These are phyloP conservation scores for Diarsia dahlii DNA, from an alignment of 2,888 invertebrate genomes.

Conservation along the genomic window DNA sequence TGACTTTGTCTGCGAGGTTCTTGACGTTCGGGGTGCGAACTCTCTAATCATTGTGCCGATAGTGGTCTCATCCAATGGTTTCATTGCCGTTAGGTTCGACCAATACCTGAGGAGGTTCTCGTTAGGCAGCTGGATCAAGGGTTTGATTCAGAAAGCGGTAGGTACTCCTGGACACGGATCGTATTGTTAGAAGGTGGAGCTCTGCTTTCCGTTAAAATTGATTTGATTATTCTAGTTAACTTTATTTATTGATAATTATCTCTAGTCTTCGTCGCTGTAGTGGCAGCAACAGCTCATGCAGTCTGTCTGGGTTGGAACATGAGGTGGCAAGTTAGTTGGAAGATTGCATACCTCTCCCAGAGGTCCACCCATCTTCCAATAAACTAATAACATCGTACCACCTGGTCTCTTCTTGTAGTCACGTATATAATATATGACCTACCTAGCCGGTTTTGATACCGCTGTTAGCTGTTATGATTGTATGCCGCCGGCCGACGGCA, in stretches of 20 bases:
- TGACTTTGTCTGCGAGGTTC: not conserved
- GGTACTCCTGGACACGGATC: not conserved
- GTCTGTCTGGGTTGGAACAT: not conserved
- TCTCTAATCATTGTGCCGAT: not conserved
- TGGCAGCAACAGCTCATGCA: not conserved
- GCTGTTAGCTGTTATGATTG: not conserved
- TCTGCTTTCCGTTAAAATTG: not conserved
- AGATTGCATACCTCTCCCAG: not conserved
- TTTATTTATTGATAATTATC: not conserved
- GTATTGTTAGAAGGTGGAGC: not conserved
- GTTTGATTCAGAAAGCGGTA: not conserved
- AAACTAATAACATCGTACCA: not conserved
- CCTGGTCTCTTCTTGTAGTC: not conserved
- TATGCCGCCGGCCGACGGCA: not conserved
- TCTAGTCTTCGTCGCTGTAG: not conserved
- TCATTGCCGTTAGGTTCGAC: not conserved
- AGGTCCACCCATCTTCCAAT: not conserved
- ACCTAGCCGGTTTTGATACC: not conserved
- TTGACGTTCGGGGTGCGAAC: not conserved
- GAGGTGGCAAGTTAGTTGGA: not conserved
- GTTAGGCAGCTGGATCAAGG: not conserved
- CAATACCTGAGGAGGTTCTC: not conserved
- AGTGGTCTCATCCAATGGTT: no score
- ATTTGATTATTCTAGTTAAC: not conserved
- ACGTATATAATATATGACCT: not conserved